These are phyloP conservation scores for Acanthopleura granulata DNA, from an alignment of 2,888 invertebrate species.

Conservation along the genomic window DNA sequence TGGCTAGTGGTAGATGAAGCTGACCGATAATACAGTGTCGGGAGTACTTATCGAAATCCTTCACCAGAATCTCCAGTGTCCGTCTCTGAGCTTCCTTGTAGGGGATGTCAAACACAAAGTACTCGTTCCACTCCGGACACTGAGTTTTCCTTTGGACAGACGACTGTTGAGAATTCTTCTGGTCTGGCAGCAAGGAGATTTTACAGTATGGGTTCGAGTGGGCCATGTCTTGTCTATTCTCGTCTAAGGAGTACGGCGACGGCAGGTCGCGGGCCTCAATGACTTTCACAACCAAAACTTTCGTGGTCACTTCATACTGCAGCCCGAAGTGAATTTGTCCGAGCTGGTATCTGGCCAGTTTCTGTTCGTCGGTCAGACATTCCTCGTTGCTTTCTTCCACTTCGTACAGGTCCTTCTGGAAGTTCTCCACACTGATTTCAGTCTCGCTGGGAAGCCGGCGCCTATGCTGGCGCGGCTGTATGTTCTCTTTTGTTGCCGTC, in stretches of 20 bases:
- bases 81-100: conserved; percentile 68
- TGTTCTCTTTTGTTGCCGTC: conserved; percentile 66
- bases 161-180: conserved; percentile 70
- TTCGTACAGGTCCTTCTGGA: conserved; percentile 68
- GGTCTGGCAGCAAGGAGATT: conserved; percentile 69
- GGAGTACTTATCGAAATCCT: conserved; percentile 71
- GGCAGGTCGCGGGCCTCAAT: conserved; percentile 70
- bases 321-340: conserved; percentile 68
- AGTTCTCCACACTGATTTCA: conserved; percentile 67
- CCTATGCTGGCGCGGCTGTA: conserved; percentile 62
- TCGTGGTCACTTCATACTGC: conserved; percentile 66
- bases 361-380: conserved; percentile 65
- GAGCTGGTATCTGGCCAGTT: conserved; percentile 60
- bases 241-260: conserved; percentile 63
- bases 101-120: conserved; percentile 69
- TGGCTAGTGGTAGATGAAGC: conserved; percentile 67
- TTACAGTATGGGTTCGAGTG: conserved; percentile 71
- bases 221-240: conserved; percentile 68
- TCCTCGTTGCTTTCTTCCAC: conserved; percentile 43
- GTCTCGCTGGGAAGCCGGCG: conserved; percentile 63
- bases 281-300: conserved; percentile 66
- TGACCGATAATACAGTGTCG: conserved; percentile 71
- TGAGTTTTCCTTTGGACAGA: conserved; percentile 71
- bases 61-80: conserved; percentile 69
- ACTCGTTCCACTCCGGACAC: conserved; percentile 70